Base-by-base conservation (phyloP, 64 coral and sea anemone genomes). In the Astreopora myriophthalma region DNA sequence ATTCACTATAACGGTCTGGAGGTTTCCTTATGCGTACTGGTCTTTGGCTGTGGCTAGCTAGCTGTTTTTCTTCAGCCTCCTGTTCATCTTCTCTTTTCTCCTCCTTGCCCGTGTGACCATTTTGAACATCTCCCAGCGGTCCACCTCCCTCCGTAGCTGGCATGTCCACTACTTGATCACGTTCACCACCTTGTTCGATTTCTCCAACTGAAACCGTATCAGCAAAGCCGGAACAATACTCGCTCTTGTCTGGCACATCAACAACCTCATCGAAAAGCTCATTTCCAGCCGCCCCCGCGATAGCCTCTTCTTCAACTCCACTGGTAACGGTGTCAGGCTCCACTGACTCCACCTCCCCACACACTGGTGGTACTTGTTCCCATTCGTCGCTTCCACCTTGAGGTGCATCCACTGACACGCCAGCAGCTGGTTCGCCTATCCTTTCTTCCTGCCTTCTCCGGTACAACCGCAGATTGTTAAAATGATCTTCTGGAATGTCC, bases 391-490 rank as follows among this genome's bases (percentile, higher is more conserved):
- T 10, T 2, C 42, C 11, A 17, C 9, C 7, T 3, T 40, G 36
- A 17, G 22, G 20, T 36, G 34, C 20, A 61, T 7, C 71, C 42
- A 12, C 71, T 74, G n/a, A n/a, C n/a, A 20, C 71, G 2, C 71
- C 34, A 8, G 20, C 17, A 40, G 32, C 34, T 36, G 0, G 38
- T 24, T 74, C 5, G 34, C 42, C 6, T n/a, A 8, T 20, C 4
- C 33, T 85, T n/a, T 29, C 30, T 61, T 61, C 51, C 79, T 77
- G 23, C 37, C 51, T 32, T 27, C n/a, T n/a, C 61, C 34, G n/a
- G 33, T 64, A 67, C 66, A 87, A 70, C 69, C 84, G 22, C 25
- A 87, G 24, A 62, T 48, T 87, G 65, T 87, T 69, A 32, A 72
- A 87, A 69, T 87, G 65, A 9, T 42, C 42, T 71, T 2, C 42